phyloP scores from a whole-genome alignment of 2,113 vertebrate species.

The Mixornis gularis region DNA sequence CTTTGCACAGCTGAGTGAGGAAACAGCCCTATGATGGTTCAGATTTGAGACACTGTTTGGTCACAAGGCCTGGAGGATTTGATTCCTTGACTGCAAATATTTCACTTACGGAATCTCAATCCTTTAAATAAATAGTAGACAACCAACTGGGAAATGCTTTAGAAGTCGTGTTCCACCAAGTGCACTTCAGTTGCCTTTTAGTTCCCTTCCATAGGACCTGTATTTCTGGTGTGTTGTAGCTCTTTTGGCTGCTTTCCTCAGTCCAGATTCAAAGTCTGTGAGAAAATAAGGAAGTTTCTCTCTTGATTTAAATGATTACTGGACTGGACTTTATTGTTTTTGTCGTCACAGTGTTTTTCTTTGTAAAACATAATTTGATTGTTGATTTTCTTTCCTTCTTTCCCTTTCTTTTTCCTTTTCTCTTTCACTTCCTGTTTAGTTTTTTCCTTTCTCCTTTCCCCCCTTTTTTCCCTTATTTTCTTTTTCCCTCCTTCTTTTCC shows the following conservation, averaged over 20 bases:
- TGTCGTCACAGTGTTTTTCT: background rate
- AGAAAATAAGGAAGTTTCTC: background rate
- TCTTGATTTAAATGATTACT: background rate
- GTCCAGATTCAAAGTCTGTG: background rate
- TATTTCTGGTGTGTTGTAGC: background rate
- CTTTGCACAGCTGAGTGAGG: background rate
- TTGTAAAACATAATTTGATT: background rate
- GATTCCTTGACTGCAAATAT: background rate
- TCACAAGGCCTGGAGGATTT: background rate
- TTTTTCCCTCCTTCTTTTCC: background rate
- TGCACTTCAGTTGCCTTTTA: background rate
- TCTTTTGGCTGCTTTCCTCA: background rate
- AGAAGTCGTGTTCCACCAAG: background rate
- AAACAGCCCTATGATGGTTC: background rate
- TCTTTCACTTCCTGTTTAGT: fast-evolving
- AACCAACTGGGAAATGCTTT: background rate
- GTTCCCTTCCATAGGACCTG: background rate
- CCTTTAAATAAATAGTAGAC: background rate
- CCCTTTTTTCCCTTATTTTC: no score
- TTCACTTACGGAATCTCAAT: background rate
- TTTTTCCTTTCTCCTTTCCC: background rate
- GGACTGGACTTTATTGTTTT: background rate
- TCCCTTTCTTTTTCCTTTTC: background rate
- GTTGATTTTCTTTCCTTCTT: background rate
- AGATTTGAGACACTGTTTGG: background rate